Conservation (phyloP, 2,797 vertebrate species). For the Cuniculus paca region DNA sequence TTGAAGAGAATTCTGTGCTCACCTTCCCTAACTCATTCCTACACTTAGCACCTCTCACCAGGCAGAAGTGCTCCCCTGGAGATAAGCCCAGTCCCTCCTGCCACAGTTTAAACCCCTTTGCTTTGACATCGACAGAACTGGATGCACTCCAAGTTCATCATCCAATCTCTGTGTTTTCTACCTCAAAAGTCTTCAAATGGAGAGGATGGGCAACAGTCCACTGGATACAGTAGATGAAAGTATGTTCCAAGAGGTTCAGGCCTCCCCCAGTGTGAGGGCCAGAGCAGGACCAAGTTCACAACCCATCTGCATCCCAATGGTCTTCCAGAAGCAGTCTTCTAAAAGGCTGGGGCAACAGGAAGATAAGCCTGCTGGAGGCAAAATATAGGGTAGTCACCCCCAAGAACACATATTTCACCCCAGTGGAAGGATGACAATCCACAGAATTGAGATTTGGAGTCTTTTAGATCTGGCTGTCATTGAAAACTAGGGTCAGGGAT, state of each 20-base stretch:
- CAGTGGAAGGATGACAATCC: rapidly evolving
- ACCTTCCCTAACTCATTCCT: background rate
- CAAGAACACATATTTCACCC: too few species aligned
- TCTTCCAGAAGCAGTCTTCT: background rate
- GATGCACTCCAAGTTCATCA: background rate
- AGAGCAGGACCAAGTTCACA: background rate
- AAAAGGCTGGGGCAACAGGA: background rate
- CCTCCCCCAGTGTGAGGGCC: background rate
- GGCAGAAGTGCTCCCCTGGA: conserved; percentile 6
- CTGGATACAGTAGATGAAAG: background rate
- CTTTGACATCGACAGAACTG: background rate
- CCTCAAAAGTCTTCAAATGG: background rate
- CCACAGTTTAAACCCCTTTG: background rate
- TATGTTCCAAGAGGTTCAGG: background rate
- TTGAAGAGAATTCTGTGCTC: background rate
- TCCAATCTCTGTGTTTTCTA: background rate
- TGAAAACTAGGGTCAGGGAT: background rate
- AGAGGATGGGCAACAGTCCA: too few species aligned
- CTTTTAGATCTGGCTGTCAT: background rate
- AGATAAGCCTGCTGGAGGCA: background rate
- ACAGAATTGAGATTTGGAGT: background rate
- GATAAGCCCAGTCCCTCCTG: background rate
- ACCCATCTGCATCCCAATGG: background rate
- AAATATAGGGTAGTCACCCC: background rate
- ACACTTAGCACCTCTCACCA: background rate